Evolutionary conservation across 2,113 vertebrate species (phyloP), one percentile per base, ranked within the genome.

Genomic region (Sialia sialis): DNA sequence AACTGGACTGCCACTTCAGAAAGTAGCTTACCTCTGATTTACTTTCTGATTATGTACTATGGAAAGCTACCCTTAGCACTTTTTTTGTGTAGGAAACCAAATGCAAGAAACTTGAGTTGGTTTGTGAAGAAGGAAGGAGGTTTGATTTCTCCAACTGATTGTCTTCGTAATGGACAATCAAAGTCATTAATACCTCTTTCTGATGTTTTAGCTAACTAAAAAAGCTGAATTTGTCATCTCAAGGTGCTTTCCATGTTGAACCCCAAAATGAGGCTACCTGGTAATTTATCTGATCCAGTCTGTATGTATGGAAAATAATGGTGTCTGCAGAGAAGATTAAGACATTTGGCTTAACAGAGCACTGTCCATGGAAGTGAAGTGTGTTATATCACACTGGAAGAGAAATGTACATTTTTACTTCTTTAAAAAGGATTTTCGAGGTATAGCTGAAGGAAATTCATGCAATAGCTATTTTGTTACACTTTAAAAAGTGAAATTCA

Each of bases 261-360:
- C 8, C 11, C 19, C 29, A 54, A 34, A 82, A 48, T 84, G 19
- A 84, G 58, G 8, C 32, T 89, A 34, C 32, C 26, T 72, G 11
- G 13, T 64, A 34, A 32, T 84, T 67, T 92, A 26, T 52, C 27
- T 81, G 39, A 55, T 59, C 29, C 13, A 26, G 4, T 49, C 15
- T 44, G 27, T 80, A 56, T 5, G 1, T 11, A 3, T 79, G 46
- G 38, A 72, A 84, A 67, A 67, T 38, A 58, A 38, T 29, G 19
- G 6, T 84, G 48, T 73, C 49, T 60, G 48, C 25, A 59, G 60
- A 43, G 56, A 84, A 73, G 9, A 44, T 43, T 46, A 30, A 56
- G 18, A 19, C 1, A 0, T 67, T 51, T 29, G 52, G 19, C 36
- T 63, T 70, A 48, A 55, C 0, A 0, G 2, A 1, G n/a, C 30